Percentiles rank a stretch among this genome's conserved stretches.
These are phyloP conservation scores for Dasypolia templi DNA, from an alignment of 2,888 invertebrate genomes.

Conservation along the genomic window DNA sequence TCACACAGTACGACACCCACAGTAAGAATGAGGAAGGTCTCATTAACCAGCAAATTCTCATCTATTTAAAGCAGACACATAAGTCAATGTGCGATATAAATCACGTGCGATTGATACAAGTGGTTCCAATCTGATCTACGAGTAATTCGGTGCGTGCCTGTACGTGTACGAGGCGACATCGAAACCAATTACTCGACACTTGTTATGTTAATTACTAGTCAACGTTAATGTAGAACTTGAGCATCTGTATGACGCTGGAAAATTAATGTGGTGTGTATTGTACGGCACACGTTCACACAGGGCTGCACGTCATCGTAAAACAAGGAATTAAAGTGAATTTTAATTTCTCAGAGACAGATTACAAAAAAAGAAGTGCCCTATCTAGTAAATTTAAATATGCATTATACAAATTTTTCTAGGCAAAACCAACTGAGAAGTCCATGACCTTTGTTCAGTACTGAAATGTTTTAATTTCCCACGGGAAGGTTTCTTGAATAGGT, in stretches of 20 bases:
- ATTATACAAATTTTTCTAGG: not conserved
- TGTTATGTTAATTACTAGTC: constrained; percentile 83
- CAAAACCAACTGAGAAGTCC: constrained; percentile 22
- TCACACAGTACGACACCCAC: not conserved
- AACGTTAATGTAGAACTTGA: constrained; percentile 71
- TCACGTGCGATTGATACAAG: constrained; percentile 56
- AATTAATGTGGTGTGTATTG: constrained; percentile 75
- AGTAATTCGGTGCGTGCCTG: constrained; percentile 67
- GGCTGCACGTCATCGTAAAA: constrained; percentile 51
- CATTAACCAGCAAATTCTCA: constrained; percentile 7
- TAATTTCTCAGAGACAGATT: not conserved
- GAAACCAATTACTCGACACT: constrained; percentile 82
- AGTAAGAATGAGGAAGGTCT: not conserved
- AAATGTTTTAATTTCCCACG: constrained; percentile 48
- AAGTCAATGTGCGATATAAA: constrained; percentile 48
- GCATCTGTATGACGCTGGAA: constrained; percentile 74
- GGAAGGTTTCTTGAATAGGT: constrained; percentile 30
- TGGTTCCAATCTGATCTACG: constrained; percentile 60
- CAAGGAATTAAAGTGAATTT: not conserved
- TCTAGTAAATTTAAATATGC: not conserved
- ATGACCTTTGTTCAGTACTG: constrained; percentile 28
- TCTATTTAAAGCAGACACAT: constrained; percentile 36
- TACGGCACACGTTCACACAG: constrained; percentile 59
- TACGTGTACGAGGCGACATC: constrained; percentile 72
- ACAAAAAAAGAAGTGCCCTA: not conserved